Percentiles rank a stretch among this genome's conserved stretches.
These are phyloP conservation scores for Azorinus chamasolen DNA, from an alignment of 2,888 invertebrate genomes.

Conservation along the genomic window DNA sequence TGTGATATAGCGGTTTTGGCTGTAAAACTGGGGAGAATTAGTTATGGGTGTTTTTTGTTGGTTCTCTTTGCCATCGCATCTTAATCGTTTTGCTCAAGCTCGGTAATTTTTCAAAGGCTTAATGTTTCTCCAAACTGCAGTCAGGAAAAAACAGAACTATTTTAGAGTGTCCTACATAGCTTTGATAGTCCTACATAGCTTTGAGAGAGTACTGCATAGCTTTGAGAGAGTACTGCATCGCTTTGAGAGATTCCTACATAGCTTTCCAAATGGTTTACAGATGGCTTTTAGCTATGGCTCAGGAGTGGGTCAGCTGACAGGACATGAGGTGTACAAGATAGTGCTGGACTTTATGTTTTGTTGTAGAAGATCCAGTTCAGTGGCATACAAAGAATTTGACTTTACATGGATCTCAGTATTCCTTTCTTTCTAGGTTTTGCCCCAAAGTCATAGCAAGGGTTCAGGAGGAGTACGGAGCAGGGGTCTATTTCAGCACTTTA, in stretches of 20 bases:
- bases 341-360: conserved; percentile 96
- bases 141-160: conserved; percentile 29
- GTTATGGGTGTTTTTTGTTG: too few relatives aligned
- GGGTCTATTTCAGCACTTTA: conserved; percentile 97
- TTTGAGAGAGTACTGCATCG: too few relatives aligned
- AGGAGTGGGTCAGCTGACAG: conserved; percentile 91
- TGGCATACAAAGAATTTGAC: conserved; percentile 96
- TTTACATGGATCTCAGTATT: conserved; percentile 95
- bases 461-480: conserved; percentile 95
- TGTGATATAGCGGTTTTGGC: too few relatives aligned
- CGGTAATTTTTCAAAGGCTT: too few relatives aligned
- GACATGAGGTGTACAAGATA: conserved; percentile 87
- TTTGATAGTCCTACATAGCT: too few relatives aligned
- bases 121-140: too few relatives aligned
- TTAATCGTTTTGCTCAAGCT: too few relatives aligned
- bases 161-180: too few relatives aligned
- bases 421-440: conserved; percentile 92
- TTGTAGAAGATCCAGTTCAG: conserved; percentile 92
- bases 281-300: conserved; percentile 95
- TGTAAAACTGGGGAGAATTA: too few relatives aligned
- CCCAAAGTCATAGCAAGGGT: conserved; percentile 91
- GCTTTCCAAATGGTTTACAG: conserved; percentile 82
- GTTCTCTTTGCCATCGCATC: too few relatives aligned
- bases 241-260: conserved; percentile 67
- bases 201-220: too few relatives aligned